A percentile compares a stretch with the other conserved stretches of the same genome.
Conservation (phyloP, 2,113 vertebrate genomes). For the Hylia prasina region DNA sequence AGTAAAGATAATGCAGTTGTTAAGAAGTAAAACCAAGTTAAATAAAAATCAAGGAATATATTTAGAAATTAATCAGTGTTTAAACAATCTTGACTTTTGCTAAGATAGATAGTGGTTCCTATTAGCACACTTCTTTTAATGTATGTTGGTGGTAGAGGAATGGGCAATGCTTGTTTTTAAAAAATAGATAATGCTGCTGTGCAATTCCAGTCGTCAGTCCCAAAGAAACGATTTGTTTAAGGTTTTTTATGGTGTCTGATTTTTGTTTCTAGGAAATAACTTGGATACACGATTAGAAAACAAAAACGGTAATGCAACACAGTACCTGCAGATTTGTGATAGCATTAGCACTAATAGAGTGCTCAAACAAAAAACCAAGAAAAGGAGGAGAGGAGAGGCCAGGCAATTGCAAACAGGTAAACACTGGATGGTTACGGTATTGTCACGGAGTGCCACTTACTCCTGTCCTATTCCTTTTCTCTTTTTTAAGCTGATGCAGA, state of each 20-base stretch:
- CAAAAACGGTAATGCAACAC: conserved; percentile 86
- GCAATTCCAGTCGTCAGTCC: conserved; percentile 47
- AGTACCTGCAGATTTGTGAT: conserved; percentile 94
- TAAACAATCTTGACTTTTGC: background rate
- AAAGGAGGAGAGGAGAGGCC: conserved; percentile 91
- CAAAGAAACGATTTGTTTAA: conserved; percentile 30
- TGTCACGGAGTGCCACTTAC: conserved; percentile 34
- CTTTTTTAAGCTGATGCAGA: conserved; percentile 6
- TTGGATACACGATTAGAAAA: conserved; percentile 86
- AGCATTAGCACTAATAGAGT: conserved; percentile 83
- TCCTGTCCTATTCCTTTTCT: conserved; percentile 20
- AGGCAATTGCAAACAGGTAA: conserved; percentile 97
- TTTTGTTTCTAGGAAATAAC: conserved; percentile 82
- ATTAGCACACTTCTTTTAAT: background rate
- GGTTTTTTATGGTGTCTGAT: conserved; percentile 61
- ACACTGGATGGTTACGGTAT: conserved; percentile 44
- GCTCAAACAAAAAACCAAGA: conserved; percentile 92
- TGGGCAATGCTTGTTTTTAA: background rate
- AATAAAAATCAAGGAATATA: background rate
- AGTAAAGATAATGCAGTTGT: background rate
- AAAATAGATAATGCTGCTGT: conserved; percentile 11
- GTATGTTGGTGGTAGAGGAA: background rate
- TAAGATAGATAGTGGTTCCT: background rate
- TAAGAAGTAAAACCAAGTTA: background rate
- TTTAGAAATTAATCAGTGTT: background rate